Conservation (phyloP, 2,797 vertebrate species). For the Enteromius trimaculatus region DNA sequence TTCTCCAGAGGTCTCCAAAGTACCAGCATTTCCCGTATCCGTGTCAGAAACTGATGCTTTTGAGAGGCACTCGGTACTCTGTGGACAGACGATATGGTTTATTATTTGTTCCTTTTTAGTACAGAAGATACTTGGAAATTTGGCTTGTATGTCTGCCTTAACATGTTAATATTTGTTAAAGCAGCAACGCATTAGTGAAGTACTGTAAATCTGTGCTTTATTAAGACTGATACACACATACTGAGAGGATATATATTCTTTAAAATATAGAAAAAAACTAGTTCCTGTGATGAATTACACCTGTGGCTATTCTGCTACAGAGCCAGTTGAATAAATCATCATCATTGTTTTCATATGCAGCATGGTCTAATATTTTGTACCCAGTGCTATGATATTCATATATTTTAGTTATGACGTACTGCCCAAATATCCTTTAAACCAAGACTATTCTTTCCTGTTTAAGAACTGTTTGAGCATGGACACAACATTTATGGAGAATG, state of each 20-base stretch:
- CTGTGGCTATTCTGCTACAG: background rate
- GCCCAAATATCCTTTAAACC: background rate
- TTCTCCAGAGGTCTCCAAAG: slow-evolving; percentile 71
- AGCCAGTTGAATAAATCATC: background rate
- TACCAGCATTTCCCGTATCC: slow-evolving; percentile 70
- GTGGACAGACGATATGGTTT: slow-evolving; percentile 10
- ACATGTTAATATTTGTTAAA: background rate
- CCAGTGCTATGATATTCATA: background rate
- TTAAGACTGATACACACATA: background rate
- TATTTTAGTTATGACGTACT: background rate
- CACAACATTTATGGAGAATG: slow-evolving; percentile 43
- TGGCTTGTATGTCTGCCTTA: background rate
- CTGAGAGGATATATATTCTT: background rate
- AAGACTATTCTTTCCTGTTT: background rate
- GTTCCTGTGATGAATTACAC: background rate
- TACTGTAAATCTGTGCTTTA: background rate
- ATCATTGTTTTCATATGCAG: background rate
- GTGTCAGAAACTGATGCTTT: slow-evolving; percentile 76
- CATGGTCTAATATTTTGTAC: background rate
- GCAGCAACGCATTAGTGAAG: background rate
- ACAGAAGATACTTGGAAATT: background rate
- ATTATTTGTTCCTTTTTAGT: background rate
- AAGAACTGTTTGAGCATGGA: background rate
- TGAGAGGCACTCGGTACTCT: slow-evolving; percentile 55
- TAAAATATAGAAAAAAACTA: background rate